These are phyloP conservation scores for Drosophila rufa DNA, from an alignment of 1,140 invertebrate genomes.

Conservation along the genomic window DNA sequence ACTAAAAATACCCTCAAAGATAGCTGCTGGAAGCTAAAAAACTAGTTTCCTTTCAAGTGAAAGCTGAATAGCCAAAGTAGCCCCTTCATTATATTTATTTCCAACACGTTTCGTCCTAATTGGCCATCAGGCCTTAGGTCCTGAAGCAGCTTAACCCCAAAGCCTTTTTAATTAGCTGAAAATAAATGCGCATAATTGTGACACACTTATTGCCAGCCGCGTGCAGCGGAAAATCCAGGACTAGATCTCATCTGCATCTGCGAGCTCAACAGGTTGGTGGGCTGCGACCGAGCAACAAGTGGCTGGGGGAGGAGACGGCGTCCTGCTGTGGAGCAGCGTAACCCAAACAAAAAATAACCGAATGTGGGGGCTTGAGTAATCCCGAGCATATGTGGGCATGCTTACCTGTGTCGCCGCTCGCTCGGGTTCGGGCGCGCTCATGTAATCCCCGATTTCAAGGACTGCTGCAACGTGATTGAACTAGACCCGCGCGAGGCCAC, in stretches of 20 bases:
- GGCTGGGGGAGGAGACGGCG: not conserved
- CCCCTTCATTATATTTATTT: not conserved
- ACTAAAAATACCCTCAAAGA: not conserved
- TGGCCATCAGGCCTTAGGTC: not conserved
- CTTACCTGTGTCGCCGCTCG: not conserved
- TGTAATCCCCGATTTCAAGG: conserved; percentile 19
- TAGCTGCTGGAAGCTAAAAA: no score
- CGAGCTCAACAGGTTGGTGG: not conserved
- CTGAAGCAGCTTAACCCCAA: not conserved
- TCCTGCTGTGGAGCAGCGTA: not conserved
- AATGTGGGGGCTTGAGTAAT: not conserved
- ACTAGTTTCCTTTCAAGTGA: not conserved
- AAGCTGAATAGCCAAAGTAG: no score
- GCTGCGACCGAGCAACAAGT: not conserved
- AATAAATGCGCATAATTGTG: not conserved
- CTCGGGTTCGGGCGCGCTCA: not conserved
- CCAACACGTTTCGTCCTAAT: not conserved
- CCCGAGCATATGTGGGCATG: not conserved
- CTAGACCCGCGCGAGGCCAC: conserved; percentile 4
- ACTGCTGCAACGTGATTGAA: conserved; percentile 32
- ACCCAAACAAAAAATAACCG: no score
- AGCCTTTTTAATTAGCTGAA: not conserved
- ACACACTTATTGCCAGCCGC: not conserved
- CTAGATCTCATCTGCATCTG: not conserved
- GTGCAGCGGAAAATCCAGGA: not conserved